A percentile compares a stretch with the other conserved stretches of the same genome.
These are phyloP conservation scores for Coryphaenoides rupestris DNA, from an alignment of 2,113 vertebrate genomes.

Conservation along the genomic window DNA sequence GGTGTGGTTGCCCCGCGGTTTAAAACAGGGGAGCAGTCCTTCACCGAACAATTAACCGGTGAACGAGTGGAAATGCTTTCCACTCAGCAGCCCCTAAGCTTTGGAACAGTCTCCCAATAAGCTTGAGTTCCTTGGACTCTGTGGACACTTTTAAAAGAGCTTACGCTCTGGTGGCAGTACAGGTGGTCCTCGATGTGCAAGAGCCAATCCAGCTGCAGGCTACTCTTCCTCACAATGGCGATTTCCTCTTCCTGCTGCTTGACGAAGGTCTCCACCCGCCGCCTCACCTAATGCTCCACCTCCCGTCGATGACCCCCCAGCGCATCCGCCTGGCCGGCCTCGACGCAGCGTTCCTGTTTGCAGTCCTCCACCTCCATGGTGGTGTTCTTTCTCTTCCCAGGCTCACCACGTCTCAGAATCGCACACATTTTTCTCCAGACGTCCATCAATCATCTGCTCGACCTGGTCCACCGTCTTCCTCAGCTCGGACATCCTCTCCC, in stretches of 20 bases:
- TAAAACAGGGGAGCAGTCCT: conserved; percentile 78
- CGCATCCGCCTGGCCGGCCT: conserved; percentile 46
- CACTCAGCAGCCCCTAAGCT: no score
- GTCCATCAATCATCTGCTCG: conserved; percentile 36
- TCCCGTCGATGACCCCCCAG: conserved; percentile 34
- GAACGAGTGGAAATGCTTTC: conserved; percentile 82
- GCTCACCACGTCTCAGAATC: conserved; percentile 33
- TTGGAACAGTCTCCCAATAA: no score
- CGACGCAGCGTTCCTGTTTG: conserved; percentile 32
- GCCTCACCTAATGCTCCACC: conserved; percentile 44
- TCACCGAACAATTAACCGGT: conserved; percentile 72
- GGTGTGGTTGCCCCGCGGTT: conserved; percentile 53
- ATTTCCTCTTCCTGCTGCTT: conserved; percentile 55
- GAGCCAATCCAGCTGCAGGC: conserved; percentile 39
- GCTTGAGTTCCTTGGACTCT: no score
- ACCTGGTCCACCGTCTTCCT: conserved; percentile 20
- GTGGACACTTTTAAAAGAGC: no score
- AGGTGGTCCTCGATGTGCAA: conserved; percentile 45
- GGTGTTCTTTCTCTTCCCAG: conserved; percentile 40
- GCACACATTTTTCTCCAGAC: conserved; percentile 40
- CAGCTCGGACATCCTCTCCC: conserved; percentile 33
- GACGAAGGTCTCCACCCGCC: conserved; percentile 23
- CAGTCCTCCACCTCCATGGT: conserved; percentile 49
- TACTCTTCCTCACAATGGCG: conserved; percentile 30
- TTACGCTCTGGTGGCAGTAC: conserved; percentile 39